Evolutionary conservation across 2,888 invertebrate species (phyloP).

Genomic region (Cacoxenus indagator): DNA sequence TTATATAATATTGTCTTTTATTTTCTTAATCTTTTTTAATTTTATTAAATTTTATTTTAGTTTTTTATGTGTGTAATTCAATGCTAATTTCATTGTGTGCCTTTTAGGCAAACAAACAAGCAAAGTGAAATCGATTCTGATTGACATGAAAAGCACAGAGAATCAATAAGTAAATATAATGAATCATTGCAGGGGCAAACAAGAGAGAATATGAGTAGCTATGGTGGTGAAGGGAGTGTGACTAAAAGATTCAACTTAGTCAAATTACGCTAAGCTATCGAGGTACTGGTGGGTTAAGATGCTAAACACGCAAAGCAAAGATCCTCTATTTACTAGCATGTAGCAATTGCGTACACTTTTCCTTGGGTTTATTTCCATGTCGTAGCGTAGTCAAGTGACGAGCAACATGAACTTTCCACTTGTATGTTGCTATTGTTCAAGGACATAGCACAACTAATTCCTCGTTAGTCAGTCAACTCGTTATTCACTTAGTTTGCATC

Average conservation of each 20-base stretch:
- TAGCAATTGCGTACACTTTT: too few species aligned
- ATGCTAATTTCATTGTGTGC: slow-evolving; percentile 50
- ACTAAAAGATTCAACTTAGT: too few species aligned
- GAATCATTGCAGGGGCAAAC: neutral
- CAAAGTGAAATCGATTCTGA: too few species aligned
- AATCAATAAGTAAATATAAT: neutral
- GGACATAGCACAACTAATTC: neutral
- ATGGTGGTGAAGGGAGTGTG: too few species aligned
- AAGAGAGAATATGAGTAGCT: neutral
- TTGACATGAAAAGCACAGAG: neutral
- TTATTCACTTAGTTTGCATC: neutral
- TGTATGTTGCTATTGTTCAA: neutral
- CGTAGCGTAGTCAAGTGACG: too few species aligned
- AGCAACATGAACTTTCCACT: too few species aligned
- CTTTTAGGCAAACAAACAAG: slow-evolving; percentile 38
- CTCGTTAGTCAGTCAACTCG: neutral
- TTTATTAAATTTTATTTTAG: too few species aligned
- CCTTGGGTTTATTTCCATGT: too few species aligned
- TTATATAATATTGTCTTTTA: neutral
- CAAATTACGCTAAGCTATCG: too few species aligned
- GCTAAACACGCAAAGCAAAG: too few species aligned
- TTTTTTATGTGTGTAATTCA: slow-evolving; percentile 38
- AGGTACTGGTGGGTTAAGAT: too few species aligned
- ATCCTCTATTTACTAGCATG: too few species aligned
- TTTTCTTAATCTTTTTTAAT: slow-evolving; percentile 6